Percentiles rank a stretch among this genome's conserved stretches.
Evolutionary conservation across 2,113 vertebrate species (phyloP).

Genomic region (Prionailurus bengalensis): DNA sequence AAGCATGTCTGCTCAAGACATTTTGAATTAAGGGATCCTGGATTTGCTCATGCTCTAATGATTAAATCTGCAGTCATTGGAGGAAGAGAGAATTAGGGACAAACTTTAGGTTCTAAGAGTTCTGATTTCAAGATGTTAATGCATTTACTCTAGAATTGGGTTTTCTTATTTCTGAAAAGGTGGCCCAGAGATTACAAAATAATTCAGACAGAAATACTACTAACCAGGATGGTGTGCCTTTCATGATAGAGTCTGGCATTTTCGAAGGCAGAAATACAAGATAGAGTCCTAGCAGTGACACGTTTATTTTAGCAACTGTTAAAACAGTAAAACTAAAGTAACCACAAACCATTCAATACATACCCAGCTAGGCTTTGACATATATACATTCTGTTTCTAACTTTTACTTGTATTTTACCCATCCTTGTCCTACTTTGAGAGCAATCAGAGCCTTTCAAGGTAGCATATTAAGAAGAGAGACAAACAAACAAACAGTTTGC

Average conservation of each 20-base stretch:
- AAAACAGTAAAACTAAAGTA: neutral
- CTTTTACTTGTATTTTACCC: neutral
- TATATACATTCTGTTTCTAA: neutral
- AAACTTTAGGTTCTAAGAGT: neutral
- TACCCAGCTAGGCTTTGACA: neutral
- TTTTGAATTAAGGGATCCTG: neutral
- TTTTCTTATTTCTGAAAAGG: neutral
- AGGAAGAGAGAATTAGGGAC: neutral
- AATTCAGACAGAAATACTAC: neutral
- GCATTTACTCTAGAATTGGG: neutral
- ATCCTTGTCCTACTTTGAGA: neutral
- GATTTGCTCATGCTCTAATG: neutral
- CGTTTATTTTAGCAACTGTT: neutral
- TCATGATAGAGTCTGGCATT: neutral
- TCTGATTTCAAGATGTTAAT: neutral
- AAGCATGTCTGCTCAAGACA: neutral
- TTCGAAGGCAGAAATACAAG: neutral
- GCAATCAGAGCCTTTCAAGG: neutral
- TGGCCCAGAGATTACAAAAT: neutral
- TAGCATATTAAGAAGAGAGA: neutral
- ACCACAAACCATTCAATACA: neutral
- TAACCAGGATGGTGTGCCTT: neutral
- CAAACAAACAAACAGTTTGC: neutral
- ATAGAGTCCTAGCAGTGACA: neutral
- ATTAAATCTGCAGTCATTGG: neutral